Conservation (phyloP, 1,140 invertebrate species). For the Neotoxoptera formosana region DNA sequence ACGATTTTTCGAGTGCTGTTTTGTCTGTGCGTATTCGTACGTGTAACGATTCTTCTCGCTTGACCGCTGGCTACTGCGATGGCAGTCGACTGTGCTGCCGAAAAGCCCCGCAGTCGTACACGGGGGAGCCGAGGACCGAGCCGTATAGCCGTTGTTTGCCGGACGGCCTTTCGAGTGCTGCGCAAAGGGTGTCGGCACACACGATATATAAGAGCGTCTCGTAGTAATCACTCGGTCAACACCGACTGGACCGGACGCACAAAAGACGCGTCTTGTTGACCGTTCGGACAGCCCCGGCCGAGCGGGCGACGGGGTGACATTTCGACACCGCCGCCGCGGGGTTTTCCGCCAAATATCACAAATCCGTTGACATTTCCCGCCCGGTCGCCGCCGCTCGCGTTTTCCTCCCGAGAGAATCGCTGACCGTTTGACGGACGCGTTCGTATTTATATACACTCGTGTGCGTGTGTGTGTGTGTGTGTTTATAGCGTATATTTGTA, state of each 20-base stretch:
- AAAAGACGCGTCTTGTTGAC: conserved; percentile 27
- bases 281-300: conserved; percentile 19
- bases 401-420: conserved; percentile 8
- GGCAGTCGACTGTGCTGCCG: neutral
- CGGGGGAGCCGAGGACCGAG: neutral
- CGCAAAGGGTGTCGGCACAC: neutral
- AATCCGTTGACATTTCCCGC: neutral
- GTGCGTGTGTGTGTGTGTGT: neutral
- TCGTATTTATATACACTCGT: neutral
- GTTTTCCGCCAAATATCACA: conserved; percentile 32
- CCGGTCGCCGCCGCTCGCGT: neutral
- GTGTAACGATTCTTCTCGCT: neutral
- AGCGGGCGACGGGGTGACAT: neutral
- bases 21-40: neutral
- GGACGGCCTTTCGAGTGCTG: neutral
- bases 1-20: neutral
- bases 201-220: neutral
- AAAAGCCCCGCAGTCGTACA: neutral
- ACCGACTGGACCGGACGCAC: neutral
- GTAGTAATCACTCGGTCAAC: conserved; percentile 9
- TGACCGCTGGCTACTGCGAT: neutral
- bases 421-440: neutral
- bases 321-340: neutral
- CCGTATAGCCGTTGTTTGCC: neutral
- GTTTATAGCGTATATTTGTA: no score